Conservation (phyloP, 2,797 vertebrate genomes). For the Anabacerthia variegaticeps region DNA sequence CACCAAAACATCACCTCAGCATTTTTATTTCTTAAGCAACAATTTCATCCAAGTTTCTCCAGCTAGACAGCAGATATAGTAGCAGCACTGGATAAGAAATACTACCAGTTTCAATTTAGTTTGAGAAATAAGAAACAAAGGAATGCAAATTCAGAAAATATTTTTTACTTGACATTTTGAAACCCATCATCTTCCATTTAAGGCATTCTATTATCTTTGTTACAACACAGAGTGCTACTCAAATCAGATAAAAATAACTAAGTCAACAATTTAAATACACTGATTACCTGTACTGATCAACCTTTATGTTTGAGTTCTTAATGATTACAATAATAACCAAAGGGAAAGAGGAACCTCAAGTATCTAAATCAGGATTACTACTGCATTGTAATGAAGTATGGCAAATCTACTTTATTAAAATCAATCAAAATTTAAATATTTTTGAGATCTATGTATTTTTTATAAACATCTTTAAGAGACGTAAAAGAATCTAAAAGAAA, state of each 20-base stretch:
- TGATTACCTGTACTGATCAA: background rate
- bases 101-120: background rate
- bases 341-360: background rate
- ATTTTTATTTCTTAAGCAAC: background rate
- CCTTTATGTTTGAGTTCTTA: background rate
- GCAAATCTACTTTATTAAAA: background rate
- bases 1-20: background rate
- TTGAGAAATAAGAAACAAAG: background rate
- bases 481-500: background rate
- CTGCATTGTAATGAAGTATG: background rate
- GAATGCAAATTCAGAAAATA: background rate
- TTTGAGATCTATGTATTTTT: background rate
- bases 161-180: background rate
- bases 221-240: background rate
- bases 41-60: background rate
- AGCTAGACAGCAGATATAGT: background rate
- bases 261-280: background rate
- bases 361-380: background rate
- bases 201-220: background rate
- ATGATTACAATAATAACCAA: background rate
- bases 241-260: background rate
- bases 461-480: background rate
- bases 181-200: background rate
- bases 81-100: background rate
- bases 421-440: background rate